phyloP scores from a whole-genome alignment of 2,888 invertebrate genomes.

The Drosophila mulleri region DNA sequence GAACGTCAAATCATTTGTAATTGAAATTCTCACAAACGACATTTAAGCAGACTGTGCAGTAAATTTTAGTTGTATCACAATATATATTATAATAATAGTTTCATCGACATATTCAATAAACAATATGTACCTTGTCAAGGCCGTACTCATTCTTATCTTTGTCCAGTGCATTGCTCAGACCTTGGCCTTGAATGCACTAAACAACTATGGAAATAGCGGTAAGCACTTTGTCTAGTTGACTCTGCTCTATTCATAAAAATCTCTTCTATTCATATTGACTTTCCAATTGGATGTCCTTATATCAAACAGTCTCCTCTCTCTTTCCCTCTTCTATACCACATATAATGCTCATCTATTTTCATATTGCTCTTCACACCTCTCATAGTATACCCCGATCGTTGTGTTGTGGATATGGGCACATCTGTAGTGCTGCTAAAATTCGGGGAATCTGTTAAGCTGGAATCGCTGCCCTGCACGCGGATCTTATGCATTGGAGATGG shows the following conservation, averaged over 20 bases:
- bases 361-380: too few species aligned
- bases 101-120: background rate
- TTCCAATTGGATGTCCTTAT: background rate
- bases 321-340: background rate
- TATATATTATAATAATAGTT: background rate
- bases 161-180: background rate
- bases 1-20: slow-evolving; percentile 32
- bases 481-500: slow-evolving; percentile 57
- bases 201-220: slow-evolving; percentile 48
- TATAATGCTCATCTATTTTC: background rate
- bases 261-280: background rate
- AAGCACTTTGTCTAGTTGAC: slow-evolving; percentile 12
- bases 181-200: slow-evolving; percentile 13
- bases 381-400: slow-evolving; percentile 55
- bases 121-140: slow-evolving; percentile 23
- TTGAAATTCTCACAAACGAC: background rate
- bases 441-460: slow-evolving; percentile 39
- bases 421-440: slow-evolving; percentile 33
- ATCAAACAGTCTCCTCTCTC: background rate
- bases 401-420: slow-evolving; percentile 55
- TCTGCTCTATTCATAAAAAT: background rate
- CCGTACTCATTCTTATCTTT: background rate
- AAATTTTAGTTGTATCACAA: background rate
- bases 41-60: slow-evolving; percentile 19
- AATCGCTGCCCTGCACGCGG: slow-evolving; percentile 43